A percentile compares a stretch with the other conserved stretches of the same genome.
Conservation (phyloP, 2,888 invertebrate genomes). For the Trichogramma evanescens region DNA sequence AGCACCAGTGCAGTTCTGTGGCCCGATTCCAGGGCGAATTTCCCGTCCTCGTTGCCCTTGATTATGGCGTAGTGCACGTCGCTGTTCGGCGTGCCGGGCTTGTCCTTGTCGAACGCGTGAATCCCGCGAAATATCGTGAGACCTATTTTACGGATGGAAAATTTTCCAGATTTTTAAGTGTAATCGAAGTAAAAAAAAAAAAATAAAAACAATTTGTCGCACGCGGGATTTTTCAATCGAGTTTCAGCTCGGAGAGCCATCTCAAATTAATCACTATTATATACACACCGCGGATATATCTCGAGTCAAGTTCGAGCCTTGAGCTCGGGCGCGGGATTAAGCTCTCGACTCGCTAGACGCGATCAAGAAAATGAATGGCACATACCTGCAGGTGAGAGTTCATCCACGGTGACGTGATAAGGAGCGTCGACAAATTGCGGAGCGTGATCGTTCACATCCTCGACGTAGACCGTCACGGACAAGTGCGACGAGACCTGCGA, state of each 20-base stretch:
- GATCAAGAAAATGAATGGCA: background rate
- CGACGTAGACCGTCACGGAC: slow-evolving; percentile 80
- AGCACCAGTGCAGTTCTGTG: slow-evolving; percentile 71
- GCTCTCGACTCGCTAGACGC: too few relatives aligned
- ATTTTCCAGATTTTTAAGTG: too few relatives aligned
- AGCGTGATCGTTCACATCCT: slow-evolving; percentile 79
- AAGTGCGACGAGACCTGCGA: slow-evolving; percentile 73
- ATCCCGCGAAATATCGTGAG: slow-evolving; percentile 76
- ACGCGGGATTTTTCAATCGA: too few relatives aligned
- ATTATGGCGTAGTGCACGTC: slow-evolving; percentile 79
- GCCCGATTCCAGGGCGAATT: slow-evolving; percentile 72
- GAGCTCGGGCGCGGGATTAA: too few relatives aligned
- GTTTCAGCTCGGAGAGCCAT: too few relatives aligned
- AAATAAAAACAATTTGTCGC: too few relatives aligned
- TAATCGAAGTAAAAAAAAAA: too few relatives aligned
- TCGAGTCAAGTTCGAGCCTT: too few relatives aligned
- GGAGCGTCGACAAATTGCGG: slow-evolving; percentile 73
- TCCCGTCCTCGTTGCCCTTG: slow-evolving; percentile 69
- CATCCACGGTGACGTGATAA: slow-evolving; percentile 72
- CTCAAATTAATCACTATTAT: too few relatives aligned
- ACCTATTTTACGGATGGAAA: slow-evolving; percentile 49
- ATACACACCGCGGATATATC: too few relatives aligned
- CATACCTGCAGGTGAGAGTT: slow-evolving; percentile 69
- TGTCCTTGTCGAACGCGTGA: slow-evolving; percentile 72
- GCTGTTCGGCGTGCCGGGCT: slow-evolving; percentile 65